Evolutionary conservation across 2,888 invertebrate genomes (phyloP).

Genomic region (Atethmia centrago): DNA sequence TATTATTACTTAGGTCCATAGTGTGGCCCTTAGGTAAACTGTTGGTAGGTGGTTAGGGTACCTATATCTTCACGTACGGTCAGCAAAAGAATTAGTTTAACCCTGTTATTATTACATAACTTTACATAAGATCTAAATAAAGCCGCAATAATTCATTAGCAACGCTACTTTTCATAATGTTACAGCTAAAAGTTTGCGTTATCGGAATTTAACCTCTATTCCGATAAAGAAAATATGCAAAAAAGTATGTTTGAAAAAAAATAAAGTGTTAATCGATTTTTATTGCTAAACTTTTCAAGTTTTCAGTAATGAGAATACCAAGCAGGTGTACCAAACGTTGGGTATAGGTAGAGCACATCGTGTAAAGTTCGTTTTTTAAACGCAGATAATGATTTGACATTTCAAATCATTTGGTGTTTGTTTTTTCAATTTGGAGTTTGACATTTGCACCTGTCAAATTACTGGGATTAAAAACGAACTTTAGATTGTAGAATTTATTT

Average conservation of each 20-base stretch:
- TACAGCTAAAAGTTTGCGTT: not conserved
- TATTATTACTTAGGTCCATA: too few species aligned
- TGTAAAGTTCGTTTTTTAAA: too few species aligned
- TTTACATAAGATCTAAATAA: not conserved
- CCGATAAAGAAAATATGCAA: not conserved
- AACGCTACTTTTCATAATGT: not conserved
- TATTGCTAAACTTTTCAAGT: not conserved
- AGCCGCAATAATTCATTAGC: not conserved
- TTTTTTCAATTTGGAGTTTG: too few species aligned
- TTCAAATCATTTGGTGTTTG: too few species aligned
- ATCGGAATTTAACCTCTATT: not conserved
- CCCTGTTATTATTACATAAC: not conserved
- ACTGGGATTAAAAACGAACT: too few species aligned
- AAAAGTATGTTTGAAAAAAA: not conserved
- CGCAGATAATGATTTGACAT: too few species aligned
- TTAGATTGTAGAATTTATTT: conserved; percentile 3
- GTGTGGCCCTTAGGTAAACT: not conserved
- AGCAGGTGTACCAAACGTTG: too few species aligned
- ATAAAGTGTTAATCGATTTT: not conserved
- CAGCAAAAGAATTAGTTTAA: not conserved
- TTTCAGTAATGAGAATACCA: not conserved
- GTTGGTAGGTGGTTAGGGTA: not conserved
- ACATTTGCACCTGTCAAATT: too few species aligned
- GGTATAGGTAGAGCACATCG: too few species aligned
- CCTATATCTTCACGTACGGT: not conserved